Evolutionary conservation across 2,113 vertebrate genomes (phyloP), one percentile per base, ranked within the genome.

Genomic region (Phoxinus phoxinus): DNA sequence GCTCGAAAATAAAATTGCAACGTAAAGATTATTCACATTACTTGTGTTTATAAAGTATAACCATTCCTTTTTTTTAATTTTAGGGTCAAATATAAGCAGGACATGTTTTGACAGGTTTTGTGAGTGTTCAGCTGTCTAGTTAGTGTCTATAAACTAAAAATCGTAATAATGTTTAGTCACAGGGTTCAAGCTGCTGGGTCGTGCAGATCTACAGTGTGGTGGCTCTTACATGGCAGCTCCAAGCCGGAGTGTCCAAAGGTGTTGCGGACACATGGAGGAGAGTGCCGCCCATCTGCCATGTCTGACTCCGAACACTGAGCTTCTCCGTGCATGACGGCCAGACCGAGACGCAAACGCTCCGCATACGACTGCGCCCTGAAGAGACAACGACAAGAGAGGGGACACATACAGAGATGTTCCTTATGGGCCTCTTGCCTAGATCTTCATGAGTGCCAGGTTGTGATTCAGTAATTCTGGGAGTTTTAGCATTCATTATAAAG

Each of bases 301-400:
- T 99, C 98, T 1, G 97, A 97, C 93, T 99, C 98, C 0, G 97
- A 94, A 27, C 97, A 98, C 94, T 99, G 98, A 3, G 98, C 96
- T 90, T 99, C 98, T 0, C 98, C 98, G 0, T 99, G 98, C 91
- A 99, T 99, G 83, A 99, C 98, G 1, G 98, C 98, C 75, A 99
- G 91, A 3, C 98, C 98, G 88, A 99, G 92, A 12, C 98, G 96
- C 75, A 99, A 94, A 0, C 98, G 93, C 89, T 99, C 98, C 0
- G 98, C 98, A 0, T 98, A 99, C 0, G 98, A 99, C 91, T 99
- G 98, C 86, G 98, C 98, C 92, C 98, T 99, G 44, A 3, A 87
- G 30, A 80, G 32, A 63, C 53, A 56, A 23, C 7, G 19, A 23
- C 19, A 23, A 56, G 19, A 41, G 48, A 41, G 10, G 21, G 2